phyloP scores from a whole-genome alignment of 2,888 invertebrate species.

The Cacoxenus indagator region DNA sequence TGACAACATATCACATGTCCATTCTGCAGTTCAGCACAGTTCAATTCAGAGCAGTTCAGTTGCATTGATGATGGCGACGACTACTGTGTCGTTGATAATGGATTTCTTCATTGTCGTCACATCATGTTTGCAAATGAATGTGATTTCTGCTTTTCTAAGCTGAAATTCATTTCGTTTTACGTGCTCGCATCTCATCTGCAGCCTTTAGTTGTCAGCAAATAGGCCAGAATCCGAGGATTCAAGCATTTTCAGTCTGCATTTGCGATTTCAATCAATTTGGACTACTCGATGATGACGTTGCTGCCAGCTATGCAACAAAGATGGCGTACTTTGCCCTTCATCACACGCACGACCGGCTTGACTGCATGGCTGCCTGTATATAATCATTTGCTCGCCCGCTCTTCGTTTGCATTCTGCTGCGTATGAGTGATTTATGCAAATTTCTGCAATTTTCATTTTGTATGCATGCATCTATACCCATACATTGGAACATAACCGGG shows the following conservation, averaged over 20 bases:
- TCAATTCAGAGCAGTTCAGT: not conserved
- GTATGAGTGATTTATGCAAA: constrained; percentile 40
- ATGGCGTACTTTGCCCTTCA: too few relatives aligned
- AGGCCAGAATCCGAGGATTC: not conserved
- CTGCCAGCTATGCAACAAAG: too few relatives aligned
- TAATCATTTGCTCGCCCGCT: too few relatives aligned
- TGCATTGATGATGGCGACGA: not conserved
- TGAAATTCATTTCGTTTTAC: constrained; percentile 8
- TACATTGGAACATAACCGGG: constrained; percentile 26
- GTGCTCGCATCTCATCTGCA: not conserved
- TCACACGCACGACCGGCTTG: too few relatives aligned
- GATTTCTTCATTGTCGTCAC: not conserved
- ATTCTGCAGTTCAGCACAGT: not conserved
- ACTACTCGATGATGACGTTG: too few relatives aligned
- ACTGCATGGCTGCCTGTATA: too few relatives aligned
- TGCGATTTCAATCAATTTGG: too few relatives aligned
- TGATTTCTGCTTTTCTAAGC: not conserved
- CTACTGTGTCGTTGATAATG: not conserved
- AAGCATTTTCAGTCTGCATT: not conserved
- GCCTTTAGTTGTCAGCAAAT: not conserved
- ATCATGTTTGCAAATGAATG: not conserved
- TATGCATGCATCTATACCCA: constrained; percentile 45
- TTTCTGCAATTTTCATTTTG: constrained; percentile 55
- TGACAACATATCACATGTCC: constrained; percentile 21
- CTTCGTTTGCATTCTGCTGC: constrained; percentile 6